phyloP scores from a whole-genome alignment of 1,140 invertebrate genomes.

The Neoseiulus cucumeris region DNA sequence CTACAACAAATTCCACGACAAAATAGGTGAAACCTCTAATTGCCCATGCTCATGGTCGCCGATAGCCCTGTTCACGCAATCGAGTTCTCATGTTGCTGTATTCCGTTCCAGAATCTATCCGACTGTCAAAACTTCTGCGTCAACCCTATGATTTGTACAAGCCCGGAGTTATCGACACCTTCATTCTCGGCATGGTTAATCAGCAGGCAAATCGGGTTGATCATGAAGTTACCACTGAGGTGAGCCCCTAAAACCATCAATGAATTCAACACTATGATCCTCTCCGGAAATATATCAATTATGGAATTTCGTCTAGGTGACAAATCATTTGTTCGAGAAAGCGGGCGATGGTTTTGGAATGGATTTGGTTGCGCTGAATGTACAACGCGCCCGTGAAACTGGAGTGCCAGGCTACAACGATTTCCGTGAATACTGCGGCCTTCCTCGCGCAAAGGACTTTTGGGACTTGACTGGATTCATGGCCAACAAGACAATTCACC shows the following conservation, averaged over 20 bases:
- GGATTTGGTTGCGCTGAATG: constrained; percentile 82
- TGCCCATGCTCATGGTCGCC: too few relatives aligned
- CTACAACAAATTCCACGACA: constrained; percentile 81
- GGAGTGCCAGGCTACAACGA: constrained; percentile 79
- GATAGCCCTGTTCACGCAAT: too few relatives aligned
- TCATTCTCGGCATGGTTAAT: constrained; percentile 73
- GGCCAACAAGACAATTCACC: constrained; percentile 62
- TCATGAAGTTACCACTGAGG: constrained; percentile 70
- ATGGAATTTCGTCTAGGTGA: constrained; percentile 34
- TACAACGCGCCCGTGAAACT: constrained; percentile 77
- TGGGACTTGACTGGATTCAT: constrained; percentile 66
- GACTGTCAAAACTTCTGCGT: constrained; percentile 61
- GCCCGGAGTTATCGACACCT: constrained; percentile 70
- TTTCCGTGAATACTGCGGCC: constrained; percentile 36
- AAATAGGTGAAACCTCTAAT: constrained; percentile 44
- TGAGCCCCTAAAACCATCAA: constrained; percentile 14
- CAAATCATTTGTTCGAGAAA: constrained; percentile 76
- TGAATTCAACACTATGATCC: too few relatives aligned
- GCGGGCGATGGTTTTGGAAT: constrained; percentile 60
- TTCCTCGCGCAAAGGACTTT: constrained; percentile 50
- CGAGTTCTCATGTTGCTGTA: too few relatives aligned
- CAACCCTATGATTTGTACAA: constrained; percentile 72
- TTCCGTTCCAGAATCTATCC: constrained; percentile 49
- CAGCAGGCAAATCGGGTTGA: constrained; percentile 87
- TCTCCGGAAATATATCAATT: constrained; percentile 5